phyloP scores from a whole-genome alignment of 2,888 invertebrate genomes.

The Alviniconcha strummeri region DNA sequence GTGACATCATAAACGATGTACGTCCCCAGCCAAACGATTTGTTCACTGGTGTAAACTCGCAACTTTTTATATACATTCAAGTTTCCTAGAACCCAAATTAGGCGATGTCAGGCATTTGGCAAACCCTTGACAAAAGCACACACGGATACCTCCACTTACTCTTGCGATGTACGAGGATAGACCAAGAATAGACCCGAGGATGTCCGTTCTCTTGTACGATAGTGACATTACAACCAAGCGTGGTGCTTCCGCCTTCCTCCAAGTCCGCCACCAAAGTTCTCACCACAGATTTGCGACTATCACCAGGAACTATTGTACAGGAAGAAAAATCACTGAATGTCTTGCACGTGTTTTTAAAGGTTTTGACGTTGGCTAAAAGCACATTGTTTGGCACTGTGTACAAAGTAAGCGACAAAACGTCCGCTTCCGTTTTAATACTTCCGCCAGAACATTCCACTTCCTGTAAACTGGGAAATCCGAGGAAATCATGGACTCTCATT shows the following conservation, averaged over 20 bases:
- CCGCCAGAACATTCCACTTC: slow-evolving; percentile 25
- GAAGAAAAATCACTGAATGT: slow-evolving; percentile 20
- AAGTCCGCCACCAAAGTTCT: slow-evolving; percentile 21
- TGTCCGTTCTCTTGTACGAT: background rate
- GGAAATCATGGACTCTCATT: slow-evolving; percentile 6
- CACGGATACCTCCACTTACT: background rate
- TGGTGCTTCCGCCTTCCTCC: slow-evolving; percentile 3
- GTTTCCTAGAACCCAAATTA: too few species aligned
- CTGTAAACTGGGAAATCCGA: background rate
- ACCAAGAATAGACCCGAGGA: background rate
- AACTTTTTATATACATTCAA: too few species aligned
- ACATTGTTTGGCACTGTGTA: background rate
- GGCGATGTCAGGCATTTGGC: too few species aligned
- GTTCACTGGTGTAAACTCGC: too few species aligned
- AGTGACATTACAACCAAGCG: slow-evolving; percentile 23
- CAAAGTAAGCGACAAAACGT: background rate
- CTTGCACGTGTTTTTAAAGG: background rate
- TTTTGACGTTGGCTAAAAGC: background rate
- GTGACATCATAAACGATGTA: too few species aligned
- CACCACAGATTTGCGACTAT: background rate
- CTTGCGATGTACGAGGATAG: slow-evolving; percentile 1
- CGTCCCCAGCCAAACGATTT: too few species aligned
- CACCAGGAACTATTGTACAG: background rate
- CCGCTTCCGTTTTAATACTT: background rate
- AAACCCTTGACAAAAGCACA: too few species aligned